These are phyloP conservation scores for Plebejus argus DNA, from an alignment of 2,888 invertebrate genomes.

Conservation along the genomic window DNA sequence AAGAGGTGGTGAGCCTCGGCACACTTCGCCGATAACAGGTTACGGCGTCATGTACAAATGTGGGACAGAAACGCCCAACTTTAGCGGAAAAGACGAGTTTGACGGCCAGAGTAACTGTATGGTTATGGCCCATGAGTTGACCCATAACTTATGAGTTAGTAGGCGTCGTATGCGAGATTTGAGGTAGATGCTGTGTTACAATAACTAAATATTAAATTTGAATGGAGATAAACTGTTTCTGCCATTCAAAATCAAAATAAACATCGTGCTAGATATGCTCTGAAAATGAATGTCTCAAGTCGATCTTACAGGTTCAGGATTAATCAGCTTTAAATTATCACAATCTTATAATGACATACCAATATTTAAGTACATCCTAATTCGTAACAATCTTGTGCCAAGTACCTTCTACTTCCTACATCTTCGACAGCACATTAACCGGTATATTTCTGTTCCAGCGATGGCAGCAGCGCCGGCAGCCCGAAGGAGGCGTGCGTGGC, in stretches of 20 bases:
- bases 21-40: slow-evolving; percentile 25
- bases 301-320: too few species aligned
- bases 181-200: background rate
- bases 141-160: background rate
- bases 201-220: background rate
- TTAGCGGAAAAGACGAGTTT: slow-evolving; percentile 19
- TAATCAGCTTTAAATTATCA: too few species aligned
- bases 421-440: background rate
- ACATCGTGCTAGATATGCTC: too few species aligned
- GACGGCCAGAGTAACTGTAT: background rate
- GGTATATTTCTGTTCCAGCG: slow-evolving; percentile 53
- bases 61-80: slow-evolving; percentile 9
- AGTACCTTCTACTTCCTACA: too few species aligned
- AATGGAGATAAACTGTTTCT: background rate
- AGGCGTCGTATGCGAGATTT: background rate
- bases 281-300: too few species aligned
- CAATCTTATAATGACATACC: too few species aligned
- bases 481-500: slow-evolving; percentile 74
- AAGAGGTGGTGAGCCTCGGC: slow-evolving; percentile 24
- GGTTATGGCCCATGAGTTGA: background rate
- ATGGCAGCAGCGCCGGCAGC: slow-evolving; percentile 76
- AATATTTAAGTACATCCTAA: too few species aligned
- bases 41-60: slow-evolving; percentile 7
- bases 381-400: too few species aligned
- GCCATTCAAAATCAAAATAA: background rate